These are phyloP conservation scores for Antheraea assamensis DNA, from an alignment of 2,888 invertebrate species.

Conservation along the genomic window DNA sequence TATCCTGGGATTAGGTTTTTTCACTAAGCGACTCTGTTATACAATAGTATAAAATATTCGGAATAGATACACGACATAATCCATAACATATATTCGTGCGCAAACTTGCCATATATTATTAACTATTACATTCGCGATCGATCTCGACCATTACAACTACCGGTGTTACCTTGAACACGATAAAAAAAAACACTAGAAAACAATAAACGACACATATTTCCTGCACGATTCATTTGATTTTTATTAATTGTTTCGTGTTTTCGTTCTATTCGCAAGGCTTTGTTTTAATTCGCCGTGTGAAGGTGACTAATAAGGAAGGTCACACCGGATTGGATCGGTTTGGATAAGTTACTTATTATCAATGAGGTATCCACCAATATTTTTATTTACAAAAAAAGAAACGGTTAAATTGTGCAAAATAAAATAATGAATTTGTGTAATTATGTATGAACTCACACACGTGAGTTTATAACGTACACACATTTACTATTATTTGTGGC, in stretches of 20 bases:
- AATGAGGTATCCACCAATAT: no score
- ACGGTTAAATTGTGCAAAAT: no score
- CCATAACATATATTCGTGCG: background rate
- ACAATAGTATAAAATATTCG: background rate
- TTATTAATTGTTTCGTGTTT: background rate
- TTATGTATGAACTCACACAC: no score
- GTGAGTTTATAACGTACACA: no score
- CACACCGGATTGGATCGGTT: background rate
- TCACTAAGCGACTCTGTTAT: background rate
- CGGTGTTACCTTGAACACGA: conserved; percentile 12
- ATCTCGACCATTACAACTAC: conserved; percentile 9
- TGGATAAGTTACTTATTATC: background rate
- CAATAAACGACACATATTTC: conserved; percentile 11
- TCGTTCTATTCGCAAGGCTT: background rate
- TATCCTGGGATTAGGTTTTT: background rate
- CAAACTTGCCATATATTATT: background rate
- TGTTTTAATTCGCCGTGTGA: background rate
- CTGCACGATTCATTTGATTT: conserved; percentile 8
- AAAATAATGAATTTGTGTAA: no score
- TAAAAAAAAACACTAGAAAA: conserved; percentile 7
- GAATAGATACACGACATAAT: background rate
- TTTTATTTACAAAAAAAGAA: no score
- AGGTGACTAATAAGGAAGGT: background rate
- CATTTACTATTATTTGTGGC: no score
- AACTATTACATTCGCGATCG: background rate